Conservation (phyloP, 2,888 invertebrate species). For the Sympetrum striolatum region DNA sequence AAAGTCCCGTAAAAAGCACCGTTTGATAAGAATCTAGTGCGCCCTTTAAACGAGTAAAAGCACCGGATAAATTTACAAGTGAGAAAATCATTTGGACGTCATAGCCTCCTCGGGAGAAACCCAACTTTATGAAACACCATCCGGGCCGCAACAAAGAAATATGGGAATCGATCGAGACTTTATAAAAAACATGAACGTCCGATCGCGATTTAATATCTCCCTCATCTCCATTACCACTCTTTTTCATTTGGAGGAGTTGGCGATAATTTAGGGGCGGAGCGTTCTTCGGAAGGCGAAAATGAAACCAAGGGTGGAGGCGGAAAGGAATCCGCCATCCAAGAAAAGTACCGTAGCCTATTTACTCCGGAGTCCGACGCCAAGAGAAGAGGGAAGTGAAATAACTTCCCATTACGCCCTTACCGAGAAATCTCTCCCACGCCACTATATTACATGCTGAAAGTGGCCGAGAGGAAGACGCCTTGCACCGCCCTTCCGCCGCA, state of each 20-base stretch:
- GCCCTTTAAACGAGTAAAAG: too few species aligned
- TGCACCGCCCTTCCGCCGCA: background rate
- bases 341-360: conserved; percentile 20
- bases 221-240: conserved; percentile 9
- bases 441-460: conserved; percentile 18
- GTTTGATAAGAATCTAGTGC: too few species aligned
- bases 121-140: too few species aligned
- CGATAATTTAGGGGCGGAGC: background rate
- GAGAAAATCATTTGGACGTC: too few species aligned
- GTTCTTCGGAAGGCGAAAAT: background rate
- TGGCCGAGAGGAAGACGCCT: background rate
- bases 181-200: background rate
- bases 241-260: conserved; percentile 32
- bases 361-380: background rate
- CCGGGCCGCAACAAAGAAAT: background rate
- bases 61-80: too few species aligned
- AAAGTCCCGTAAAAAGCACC: too few species aligned
- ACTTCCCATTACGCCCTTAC: conserved; percentile 33
- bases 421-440: background rate
- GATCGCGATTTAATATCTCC: background rate
- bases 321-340: conserved; percentile 22
- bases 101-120: too few species aligned
- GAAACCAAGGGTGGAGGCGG: background rate
- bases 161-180: background rate
- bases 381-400: conserved; percentile 34